Conservation (phyloP, 1,140 invertebrate genomes). For the Lethrus apterus region DNA sequence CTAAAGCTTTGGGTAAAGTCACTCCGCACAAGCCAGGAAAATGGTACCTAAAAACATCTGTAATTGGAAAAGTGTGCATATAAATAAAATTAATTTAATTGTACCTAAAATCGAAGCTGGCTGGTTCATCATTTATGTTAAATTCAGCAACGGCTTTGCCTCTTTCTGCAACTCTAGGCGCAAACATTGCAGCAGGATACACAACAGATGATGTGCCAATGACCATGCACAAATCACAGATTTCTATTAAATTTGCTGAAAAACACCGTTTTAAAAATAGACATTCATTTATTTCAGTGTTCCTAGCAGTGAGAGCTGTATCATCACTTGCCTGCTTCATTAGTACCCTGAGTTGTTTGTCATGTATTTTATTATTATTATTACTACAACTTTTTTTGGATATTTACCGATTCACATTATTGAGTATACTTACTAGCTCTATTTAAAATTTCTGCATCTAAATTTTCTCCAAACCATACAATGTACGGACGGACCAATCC, state of each 20-base stretch:
- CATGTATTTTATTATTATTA: too few relatives aligned
- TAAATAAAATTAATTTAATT: conserved; percentile 20
- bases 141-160: conserved; percentile 84
- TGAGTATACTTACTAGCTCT: conserved; percentile 49
- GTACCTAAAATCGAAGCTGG: conserved; percentile 60
- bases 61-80: conserved; percentile 35
- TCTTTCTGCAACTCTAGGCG: conserved; percentile 65
- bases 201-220: conserved; percentile 84
- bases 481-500: conserved; percentile 77
- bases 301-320: too few relatives aligned
- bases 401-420: too few relatives aligned
- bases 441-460: conserved; percentile 57
- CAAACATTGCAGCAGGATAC: conserved; percentile 91
- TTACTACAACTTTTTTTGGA: too few relatives aligned
- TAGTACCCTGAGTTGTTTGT: too few relatives aligned
- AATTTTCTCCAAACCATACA: conserved; percentile 84
- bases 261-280: too few relatives aligned
- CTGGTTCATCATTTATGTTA: conserved; percentile 74
- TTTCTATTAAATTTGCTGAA: conserved; percentile 54
- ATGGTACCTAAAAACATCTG: conserved; percentile 66
- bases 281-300: too few relatives aligned
- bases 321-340: too few relatives aligned
- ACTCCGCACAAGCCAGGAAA: conserved; percentile 69
- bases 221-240: conserved; percentile 77
- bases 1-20: conserved; percentile 61